A percentile compares a stretch with the other conserved stretches of the same genome.
These are phyloP conservation scores for Hirtodrosophila cameraria DNA, from an alignment of 2,888 invertebrate species.

Conservation along the genomic window DNA sequence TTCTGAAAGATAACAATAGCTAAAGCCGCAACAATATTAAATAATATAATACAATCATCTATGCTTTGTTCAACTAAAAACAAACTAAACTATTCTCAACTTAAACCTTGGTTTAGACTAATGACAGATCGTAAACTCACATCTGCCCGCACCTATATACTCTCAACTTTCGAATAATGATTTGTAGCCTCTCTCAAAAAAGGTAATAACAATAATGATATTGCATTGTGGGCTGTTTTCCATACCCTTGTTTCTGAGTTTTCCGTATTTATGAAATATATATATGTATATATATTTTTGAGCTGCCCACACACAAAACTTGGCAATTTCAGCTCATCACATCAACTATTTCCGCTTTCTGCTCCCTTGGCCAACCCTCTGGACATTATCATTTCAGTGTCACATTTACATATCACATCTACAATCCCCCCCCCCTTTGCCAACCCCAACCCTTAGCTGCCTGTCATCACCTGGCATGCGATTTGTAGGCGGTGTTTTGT, in stretches of 20 bases:
- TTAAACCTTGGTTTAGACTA: too few relatives aligned
- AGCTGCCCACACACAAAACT: slow-evolving; percentile 25
- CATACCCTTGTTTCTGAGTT: slow-evolving; percentile 5
- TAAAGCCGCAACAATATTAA: too few relatives aligned
- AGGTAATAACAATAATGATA: slow-evolving; percentile 17
- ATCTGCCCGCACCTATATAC: slow-evolving; percentile 4
- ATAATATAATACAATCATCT: too few relatives aligned
- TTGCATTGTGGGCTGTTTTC: slow-evolving; percentile 21
- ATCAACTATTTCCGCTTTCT: slow-evolving; percentile 20
- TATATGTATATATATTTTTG: background rate
- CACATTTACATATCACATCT: slow-evolving; percentile 17
- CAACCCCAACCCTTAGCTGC: background rate
- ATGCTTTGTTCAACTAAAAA: too few relatives aligned
- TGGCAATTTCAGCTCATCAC: slow-evolving; percentile 15
- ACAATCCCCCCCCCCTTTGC: background rate
- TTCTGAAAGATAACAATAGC: too few relatives aligned
- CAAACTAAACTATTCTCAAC: too few relatives aligned
- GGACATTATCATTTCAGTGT: slow-evolving; percentile 33
- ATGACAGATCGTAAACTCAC: too few relatives aligned
- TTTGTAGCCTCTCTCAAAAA: background rate
- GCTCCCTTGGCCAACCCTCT: slow-evolving; percentile 11
- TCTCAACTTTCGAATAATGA: background rate
- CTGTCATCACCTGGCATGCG: slow-evolving; percentile 30
- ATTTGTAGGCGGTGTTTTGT: slow-evolving; percentile 37
- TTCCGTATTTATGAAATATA: background rate